These are phyloP conservation scores for Urocolius indicus DNA, from an alignment of 2,113 vertebrate genomes.

Conservation along the genomic window DNA sequence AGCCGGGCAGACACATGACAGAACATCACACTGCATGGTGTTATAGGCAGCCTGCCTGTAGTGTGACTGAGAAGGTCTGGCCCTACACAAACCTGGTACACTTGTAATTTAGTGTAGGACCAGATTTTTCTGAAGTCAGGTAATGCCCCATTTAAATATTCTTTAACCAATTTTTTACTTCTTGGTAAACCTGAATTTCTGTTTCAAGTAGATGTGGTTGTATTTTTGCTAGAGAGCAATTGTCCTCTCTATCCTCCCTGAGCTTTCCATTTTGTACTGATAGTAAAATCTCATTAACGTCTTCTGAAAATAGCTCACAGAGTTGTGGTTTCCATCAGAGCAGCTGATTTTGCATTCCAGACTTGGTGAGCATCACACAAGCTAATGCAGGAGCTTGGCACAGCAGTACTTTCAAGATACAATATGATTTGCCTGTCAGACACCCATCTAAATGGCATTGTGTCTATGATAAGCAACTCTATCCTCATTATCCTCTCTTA, in stretches of 20 bases:
- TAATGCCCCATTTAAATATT: not conserved
- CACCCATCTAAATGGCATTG: not conserved
- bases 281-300: not conserved
- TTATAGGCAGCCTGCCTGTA: not conserved
- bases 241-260: not conserved
- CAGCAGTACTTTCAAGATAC: not conserved
- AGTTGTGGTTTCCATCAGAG: not conserved
- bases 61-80: not conserved
- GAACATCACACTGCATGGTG: not conserved
- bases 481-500: slow-evolving; percentile 19
- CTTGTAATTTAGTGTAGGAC: not conserved
- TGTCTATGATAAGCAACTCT: not conserved
- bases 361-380: not conserved
- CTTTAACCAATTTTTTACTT: not conserved
- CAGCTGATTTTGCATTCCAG: slow-evolving; percentile 12
- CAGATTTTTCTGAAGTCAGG: not conserved
- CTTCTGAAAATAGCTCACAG: not conserved
- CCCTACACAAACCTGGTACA: not conserved
- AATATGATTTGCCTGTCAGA: slow-evolving; percentile 11
- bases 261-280: not conserved
- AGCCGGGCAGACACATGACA: rapidly evolving
- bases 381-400: not conserved
- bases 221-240: not conserved
- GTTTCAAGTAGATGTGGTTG: not conserved
- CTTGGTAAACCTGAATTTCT: not conserved